Base-by-base conservation (phyloP, 2,888 invertebrate species). In the Cosmia pyralina region DNA sequence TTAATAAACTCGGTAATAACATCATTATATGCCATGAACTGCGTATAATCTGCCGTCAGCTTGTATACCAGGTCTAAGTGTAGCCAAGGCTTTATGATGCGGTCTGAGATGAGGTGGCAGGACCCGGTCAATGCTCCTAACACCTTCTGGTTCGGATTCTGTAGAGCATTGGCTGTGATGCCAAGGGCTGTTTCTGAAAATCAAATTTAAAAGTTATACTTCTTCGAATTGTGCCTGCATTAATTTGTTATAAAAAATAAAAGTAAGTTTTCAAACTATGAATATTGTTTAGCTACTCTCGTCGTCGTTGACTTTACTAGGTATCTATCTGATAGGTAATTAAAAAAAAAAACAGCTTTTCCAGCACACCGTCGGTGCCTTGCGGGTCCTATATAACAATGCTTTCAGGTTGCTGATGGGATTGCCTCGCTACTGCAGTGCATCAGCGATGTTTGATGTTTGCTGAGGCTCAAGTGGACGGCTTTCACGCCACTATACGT, bases 141-240 rank as follows among this genome's bases (percentile, higher is more conserved):
- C 0, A 84, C 11, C 22, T 72, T 60, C 46, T 76, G 55, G 41
- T 85, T 59, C 0, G 77, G 74, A 19, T 76, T 77, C 34, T 46
- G 57, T 59, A 74, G 70, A 0, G 81, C 63, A 15, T 84, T 80
- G 0, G 68, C 41, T 55, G 77, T 71, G 50, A 75, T 66, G 0
- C 84, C 84, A 0, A 84, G 68, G 1, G 85, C 34, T 4, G 84
- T 84, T 74, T 84, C 84, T 84, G 66, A 19, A 82, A 79, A 58
- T 19, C 2, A 13, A 59, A 11, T n/a, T n/a, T n/a, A n/a, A 13
- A 28, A 28, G 28, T 28, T 28, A 28, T 28, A 28, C n/a, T 52
- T n/a, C 52, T n/a, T 53, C 22, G 22, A 53, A 13, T n/a, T 11
- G 10, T 22, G 22, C 22, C 22, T 6, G 22, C 13, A 22, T 53